Percentiles rank a stretch among this genome's conserved stretches.
Conservation (phyloP, 2,888 invertebrate genomes). For the Dasysyrphus tricinctus region DNA sequence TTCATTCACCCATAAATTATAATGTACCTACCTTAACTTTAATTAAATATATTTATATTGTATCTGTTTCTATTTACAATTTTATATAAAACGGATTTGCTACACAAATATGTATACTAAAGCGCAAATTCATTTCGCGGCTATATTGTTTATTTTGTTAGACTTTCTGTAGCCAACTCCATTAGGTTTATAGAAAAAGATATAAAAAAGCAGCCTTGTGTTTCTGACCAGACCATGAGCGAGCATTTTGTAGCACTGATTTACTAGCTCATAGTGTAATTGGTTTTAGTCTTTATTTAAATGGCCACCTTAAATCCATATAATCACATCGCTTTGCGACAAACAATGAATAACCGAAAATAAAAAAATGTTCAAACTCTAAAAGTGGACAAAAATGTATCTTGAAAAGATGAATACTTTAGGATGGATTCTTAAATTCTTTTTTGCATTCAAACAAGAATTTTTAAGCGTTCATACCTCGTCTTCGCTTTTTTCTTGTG, state of each 20-base stretch:
- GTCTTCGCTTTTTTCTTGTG: no score
- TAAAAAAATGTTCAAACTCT: not conserved
- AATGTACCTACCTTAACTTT: not conserved
- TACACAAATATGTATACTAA: no score
- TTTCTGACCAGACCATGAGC: constrained; percentile 10
- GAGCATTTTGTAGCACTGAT: constrained; percentile 29
- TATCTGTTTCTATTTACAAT: not conserved
- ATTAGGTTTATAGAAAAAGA: not conserved
- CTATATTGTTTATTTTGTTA: constrained; percentile 17
- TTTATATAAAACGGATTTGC: not conserved
- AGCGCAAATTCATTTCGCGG: not conserved
- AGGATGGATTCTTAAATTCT: no score
- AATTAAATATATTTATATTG: not conserved
- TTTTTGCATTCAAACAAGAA: no score
- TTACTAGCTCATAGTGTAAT: constrained; percentile 44
- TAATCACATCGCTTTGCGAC: no score
- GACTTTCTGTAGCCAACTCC: constrained; percentile 32
- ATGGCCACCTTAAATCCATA: constrained; percentile 24
- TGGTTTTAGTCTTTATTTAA: constrained; percentile 51
- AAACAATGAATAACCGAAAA: constrained; percentile 1
- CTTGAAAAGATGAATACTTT: no score
- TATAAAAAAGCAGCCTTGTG: constrained; percentile 13
- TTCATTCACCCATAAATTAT: no score
- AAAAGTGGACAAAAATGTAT: not conserved
- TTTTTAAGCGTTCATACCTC: no score